A percentile compares a stretch with the other conserved stretches of the same genome.
phyloP scores from a whole-genome alignment of 2,888 invertebrate species.

The Acheta domesticus region DNA sequence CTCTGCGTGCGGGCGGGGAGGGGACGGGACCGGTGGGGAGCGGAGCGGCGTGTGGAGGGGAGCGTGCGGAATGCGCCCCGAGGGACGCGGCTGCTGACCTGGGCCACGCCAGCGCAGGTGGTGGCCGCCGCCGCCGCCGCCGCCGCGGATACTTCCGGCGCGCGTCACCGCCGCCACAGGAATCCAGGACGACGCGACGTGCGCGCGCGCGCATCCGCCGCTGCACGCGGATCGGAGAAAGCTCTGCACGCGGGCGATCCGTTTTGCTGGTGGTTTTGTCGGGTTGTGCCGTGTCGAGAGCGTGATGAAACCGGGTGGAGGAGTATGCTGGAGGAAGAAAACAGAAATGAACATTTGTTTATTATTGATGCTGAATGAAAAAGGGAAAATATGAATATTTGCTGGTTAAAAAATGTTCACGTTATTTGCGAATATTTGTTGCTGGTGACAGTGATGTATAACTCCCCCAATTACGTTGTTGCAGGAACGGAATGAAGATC shows the following conservation, averaged over 20 bases:
- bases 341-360: too few species aligned
- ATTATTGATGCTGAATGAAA: too few species aligned
- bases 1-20: not conserved
- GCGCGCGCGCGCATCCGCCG: not conserved
- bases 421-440: too few species aligned
- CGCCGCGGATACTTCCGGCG: too few species aligned
- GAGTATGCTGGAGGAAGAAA: too few species aligned
- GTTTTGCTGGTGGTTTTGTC: too few species aligned
- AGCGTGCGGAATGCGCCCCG: not conserved
- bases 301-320: not conserved
- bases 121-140: not conserved
- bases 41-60: not conserved
- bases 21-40: not conserved
- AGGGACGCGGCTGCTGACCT: conserved; percentile 1
- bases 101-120: not conserved
- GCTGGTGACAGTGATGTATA: too few species aligned
- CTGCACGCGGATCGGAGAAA: not conserved
- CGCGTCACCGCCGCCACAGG: not conserved
- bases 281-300: not conserved
- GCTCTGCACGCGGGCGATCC: too few species aligned
- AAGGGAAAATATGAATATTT: too few species aligned
- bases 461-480: too few species aligned
- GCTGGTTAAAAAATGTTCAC: too few species aligned
- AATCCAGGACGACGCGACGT: not conserved
- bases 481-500: too few species aligned